Percentiles rank a stretch among this genome's conserved stretches.
phyloP scores from a whole-genome alignment of 2,113 vertebrate species.

The Poeciliopsis occidentalis region DNA sequence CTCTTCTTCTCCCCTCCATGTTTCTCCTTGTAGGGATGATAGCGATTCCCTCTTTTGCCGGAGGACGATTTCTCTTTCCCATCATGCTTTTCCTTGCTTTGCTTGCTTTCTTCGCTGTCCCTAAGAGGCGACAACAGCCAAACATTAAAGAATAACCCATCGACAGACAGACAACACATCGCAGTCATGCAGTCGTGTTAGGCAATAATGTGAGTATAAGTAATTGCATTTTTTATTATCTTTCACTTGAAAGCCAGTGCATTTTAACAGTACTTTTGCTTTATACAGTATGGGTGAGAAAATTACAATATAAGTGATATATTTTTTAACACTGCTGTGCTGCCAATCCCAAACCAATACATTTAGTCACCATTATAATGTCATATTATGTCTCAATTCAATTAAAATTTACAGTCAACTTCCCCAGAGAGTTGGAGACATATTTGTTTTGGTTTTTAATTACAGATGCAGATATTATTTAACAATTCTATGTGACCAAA shows the following conservation, averaged over 20 bases:
- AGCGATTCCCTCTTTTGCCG: conserved; percentile 86
- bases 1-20: conserved; percentile 88
- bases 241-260: too few species aligned
- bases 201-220: neutral
- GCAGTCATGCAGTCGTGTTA: neutral
- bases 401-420: too few species aligned
- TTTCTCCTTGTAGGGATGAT: conserved; percentile 97
- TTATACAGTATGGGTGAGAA: too few species aligned
- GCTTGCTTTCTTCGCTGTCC: conserved; percentile 81
- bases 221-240: neutral
- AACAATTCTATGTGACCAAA: too few species aligned
- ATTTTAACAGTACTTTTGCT: too few species aligned
- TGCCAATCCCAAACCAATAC: neutral
- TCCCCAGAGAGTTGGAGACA: too few species aligned
- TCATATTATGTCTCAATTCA: too few species aligned
- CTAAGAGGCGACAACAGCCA: conserved; percentile 59
- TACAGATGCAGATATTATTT: too few species aligned
- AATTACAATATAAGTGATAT: neutral
- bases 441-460: too few species aligned
- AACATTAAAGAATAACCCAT: conserved; percentile 4
- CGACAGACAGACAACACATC: neutral
- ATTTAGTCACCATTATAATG: too few species aligned
- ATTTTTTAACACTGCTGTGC: neutral
- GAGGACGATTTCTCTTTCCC: conserved; percentile 89
- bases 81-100: conserved; percentile 84